Evolutionary conservation across 2,113 vertebrate species (phyloP), one percentile per base, ranked within the genome.

Genomic region (Okapia johnstoni): DNA sequence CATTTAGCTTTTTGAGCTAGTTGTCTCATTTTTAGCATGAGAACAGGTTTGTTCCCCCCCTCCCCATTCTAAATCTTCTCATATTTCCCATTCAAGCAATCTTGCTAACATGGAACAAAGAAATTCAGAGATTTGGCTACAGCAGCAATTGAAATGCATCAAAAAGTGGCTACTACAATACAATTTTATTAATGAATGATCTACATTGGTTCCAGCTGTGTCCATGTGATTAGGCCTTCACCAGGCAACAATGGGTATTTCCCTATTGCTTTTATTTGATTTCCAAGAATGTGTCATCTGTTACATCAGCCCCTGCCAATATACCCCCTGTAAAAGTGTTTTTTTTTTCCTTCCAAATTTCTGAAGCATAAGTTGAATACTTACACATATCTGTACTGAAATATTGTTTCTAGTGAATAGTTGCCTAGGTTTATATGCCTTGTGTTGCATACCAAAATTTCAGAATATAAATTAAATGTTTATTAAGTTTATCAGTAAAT

Each of bases 241-340:
- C 98, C 96, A 96, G 98, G 96, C 97, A 98, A 98, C 98, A 98
- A 98, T 99, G 98, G 98, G 94, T 98, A 98, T 99, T 99, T 99
- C 98, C 98, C 98, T 98, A 97, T 98, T 98, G 98, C 98, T 98
- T 99, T 99, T 99, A 98, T 98, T 99, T 99, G 98, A 98, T 98
- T 99, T 99, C 98, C 98, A 99, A 98, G 98, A 99, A 99, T 98
- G 97, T 99, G 98, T 99, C 98, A 99, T 98, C 98, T 99, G 98
- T 98, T 99, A 98, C 94, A 95, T 98, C 98, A 98, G 97, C 97
- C 96, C 93, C 97, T 98, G 98, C 98, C 98, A 99, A 98, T 98
- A 96, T 98, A 97, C 98, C 97, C 97, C 43, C 0, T 98, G 97
- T 98, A 98, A 98, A 98, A 98, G 97, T 99, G 98, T 87, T 76